phyloP scores from a whole-genome alignment of 2,113 vertebrate genomes.

The Pagrus major region DNA sequence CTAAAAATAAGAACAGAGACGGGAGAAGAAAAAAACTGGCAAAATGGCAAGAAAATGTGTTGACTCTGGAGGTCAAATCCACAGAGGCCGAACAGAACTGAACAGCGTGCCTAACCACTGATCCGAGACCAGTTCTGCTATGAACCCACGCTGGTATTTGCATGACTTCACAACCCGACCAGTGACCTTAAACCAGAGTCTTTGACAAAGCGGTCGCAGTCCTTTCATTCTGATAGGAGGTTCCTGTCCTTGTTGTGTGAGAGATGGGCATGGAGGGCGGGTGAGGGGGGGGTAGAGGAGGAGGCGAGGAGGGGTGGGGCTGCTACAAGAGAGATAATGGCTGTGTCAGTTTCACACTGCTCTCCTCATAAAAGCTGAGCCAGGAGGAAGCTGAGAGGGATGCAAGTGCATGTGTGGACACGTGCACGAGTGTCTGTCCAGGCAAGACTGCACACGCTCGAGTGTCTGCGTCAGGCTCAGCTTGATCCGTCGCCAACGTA shows the following conservation, averaged over 20 bases:
- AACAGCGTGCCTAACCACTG: slow-evolving; percentile 4
- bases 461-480: background rate
- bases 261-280: background rate
- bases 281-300: background rate
- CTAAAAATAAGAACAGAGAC: slow-evolving; percentile 8
- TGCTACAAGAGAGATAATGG: slow-evolving; percentile 58
- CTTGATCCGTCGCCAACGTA: background rate
- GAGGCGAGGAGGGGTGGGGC: background rate
- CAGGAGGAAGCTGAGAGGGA: slow-evolving; percentile 39
- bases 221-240: slow-evolving; percentile 23
- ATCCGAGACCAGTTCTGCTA: slow-evolving; percentile 25
- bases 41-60: background rate
- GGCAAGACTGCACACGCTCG: background rate
- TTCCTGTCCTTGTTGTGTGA: slow-evolving; percentile 41
- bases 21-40: background rate
- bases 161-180: slow-evolving; percentile 25
- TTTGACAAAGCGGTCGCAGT: slow-evolving; percentile 25
- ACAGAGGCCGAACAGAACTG: background rate
- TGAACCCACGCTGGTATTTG: slow-evolving; percentile 33
- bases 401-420: slow-evolving; percentile 6
- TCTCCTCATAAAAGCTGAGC: slow-evolving; percentile 56
- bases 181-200: slow-evolving; percentile 36
- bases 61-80: background rate
- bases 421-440: slow-evolving; percentile 7
- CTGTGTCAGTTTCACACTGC: slow-evolving; percentile 64